Evolutionary conservation across 2,888 invertebrate species (phyloP).

Genomic region (Troides aeacus): DNA sequence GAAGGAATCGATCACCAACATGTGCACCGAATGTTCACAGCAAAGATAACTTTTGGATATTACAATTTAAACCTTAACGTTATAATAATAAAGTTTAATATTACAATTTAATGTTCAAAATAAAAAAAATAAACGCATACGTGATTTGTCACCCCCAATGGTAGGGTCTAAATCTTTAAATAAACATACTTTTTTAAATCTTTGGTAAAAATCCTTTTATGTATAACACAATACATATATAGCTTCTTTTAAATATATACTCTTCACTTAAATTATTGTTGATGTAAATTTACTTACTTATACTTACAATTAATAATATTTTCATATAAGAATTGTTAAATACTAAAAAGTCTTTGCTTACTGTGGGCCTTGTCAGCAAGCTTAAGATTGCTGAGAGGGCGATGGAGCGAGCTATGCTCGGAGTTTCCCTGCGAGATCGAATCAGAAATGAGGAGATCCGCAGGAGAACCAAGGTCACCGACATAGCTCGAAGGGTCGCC

Average conservation of each 20-base stretch:
- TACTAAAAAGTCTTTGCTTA: too few species aligned
- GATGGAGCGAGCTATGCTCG: too few species aligned
- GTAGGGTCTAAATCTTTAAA: conserved; percentile 36
- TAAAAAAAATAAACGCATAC: conserved; percentile 40
- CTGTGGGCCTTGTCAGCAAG: too few species aligned
- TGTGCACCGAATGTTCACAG: conserved; percentile 44
- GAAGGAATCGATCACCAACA: conserved; percentile 39
- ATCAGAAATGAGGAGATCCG: too few species aligned
- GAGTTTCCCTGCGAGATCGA: too few species aligned
- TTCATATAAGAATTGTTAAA: too few species aligned
- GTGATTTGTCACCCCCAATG: conserved; percentile 55
- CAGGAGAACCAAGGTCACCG: too few species aligned
- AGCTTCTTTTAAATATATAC: background rate
- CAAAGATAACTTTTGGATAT: conserved; percentile 28
- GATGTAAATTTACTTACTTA: too few species aligned
- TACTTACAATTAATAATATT: too few species aligned
- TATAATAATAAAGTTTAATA: conserved; percentile 30
- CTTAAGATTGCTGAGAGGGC: too few species aligned
- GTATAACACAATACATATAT: too few species aligned
- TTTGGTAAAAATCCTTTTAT: background rate
- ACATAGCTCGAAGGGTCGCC: too few species aligned
- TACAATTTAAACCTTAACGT: conserved; percentile 28
- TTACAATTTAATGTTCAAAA: conserved; percentile 2
- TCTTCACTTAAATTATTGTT: background rate
- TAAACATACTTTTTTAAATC: background rate